Conservation (phyloP, 2,888 invertebrate genomes). For the Stenoptilia bipunctidactyla region DNA sequence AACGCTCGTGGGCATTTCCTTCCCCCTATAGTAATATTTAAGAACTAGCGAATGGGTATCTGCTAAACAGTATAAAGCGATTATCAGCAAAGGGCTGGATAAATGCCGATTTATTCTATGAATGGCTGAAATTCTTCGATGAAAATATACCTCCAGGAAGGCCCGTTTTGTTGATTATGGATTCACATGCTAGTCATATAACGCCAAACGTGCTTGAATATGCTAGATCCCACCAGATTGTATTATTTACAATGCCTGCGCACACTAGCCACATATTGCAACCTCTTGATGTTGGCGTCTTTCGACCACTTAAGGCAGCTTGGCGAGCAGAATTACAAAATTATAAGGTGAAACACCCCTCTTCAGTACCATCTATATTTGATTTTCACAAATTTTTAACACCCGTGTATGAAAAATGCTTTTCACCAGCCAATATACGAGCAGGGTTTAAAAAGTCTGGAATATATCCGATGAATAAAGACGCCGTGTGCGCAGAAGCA, state of each 20-base stretch:
- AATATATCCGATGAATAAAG: no score
- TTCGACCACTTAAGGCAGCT: no score
- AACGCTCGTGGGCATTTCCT: constrained; percentile 11
- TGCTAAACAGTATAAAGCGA: constrained; percentile 18
- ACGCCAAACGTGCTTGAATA: constrained; percentile 12
- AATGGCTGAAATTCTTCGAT: constrained; percentile 17
- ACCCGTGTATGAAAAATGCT: constrained; percentile 12
- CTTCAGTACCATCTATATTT: constrained; percentile 9
- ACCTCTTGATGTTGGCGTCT: no score
- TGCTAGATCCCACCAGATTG: constrained; percentile 12
- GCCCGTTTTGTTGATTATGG: no score
- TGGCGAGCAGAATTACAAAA: no score
- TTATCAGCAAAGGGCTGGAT: constrained; percentile 20
- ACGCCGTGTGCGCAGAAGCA: no score
- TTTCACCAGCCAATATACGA: no score
- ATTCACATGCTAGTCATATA: no score
- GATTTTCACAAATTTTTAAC: constrained; percentile 15
- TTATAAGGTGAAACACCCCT: no score
- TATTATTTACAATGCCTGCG: constrained; percentile 18
- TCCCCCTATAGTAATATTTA: constrained; percentile 15
- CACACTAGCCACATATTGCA: no score
- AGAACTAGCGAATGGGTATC: constrained; percentile 15
- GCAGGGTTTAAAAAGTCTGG: no score
- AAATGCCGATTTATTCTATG: constrained; percentile 17
- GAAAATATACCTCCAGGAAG: no score